These are phyloP conservation scores for Therioaphis trifolii DNA, from an alignment of 2,888 invertebrate species.

Conservation along the genomic window DNA sequence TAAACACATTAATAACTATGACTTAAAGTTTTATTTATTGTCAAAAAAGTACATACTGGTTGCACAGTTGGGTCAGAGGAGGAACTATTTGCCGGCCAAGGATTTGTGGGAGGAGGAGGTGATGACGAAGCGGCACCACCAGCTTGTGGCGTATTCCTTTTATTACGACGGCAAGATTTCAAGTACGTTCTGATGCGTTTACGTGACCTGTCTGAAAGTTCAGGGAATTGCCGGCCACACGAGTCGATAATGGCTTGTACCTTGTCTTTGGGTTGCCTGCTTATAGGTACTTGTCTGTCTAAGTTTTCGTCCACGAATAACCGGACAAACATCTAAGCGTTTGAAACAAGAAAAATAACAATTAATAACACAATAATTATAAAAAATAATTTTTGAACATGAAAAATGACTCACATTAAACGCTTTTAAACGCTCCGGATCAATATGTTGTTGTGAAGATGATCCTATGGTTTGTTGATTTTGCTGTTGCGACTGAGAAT, in stretches of 20 bases:
- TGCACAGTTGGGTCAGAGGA: constrained; percentile 32
- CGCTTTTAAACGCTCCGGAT: constrained; percentile 94
- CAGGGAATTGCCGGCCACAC: constrained; percentile 95
- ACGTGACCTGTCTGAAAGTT: constrained; percentile 93
- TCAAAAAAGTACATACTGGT: constrained; percentile 53
- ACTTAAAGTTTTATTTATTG: neutral
- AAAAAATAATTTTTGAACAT: neutral
- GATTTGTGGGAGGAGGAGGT: constrained; percentile 39
- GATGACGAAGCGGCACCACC: constrained; percentile 80
- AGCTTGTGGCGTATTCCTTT: constrained; percentile 78
- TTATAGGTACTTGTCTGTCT: constrained; percentile 95
- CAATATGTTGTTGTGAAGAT: constrained; percentile 79
- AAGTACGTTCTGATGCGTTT: constrained; percentile 95
- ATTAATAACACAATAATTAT: neutral
- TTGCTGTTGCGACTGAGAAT: constrained; percentile 1
- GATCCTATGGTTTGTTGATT: constrained; percentile 10
- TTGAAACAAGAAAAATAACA: no score
- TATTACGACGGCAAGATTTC: constrained; percentile 94
- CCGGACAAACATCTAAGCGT: constrained; percentile 95
- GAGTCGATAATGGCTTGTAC: constrained; percentile 97
- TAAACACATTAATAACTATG: no score
- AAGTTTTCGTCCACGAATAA: constrained; percentile 96
- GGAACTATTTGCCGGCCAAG: constrained; percentile 46
- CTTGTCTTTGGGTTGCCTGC: constrained; percentile 97
- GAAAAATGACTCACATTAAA: constrained; percentile 82